Conservation (phyloP, 2,888 invertebrate species). For the Drosophila eohydei region DNA sequence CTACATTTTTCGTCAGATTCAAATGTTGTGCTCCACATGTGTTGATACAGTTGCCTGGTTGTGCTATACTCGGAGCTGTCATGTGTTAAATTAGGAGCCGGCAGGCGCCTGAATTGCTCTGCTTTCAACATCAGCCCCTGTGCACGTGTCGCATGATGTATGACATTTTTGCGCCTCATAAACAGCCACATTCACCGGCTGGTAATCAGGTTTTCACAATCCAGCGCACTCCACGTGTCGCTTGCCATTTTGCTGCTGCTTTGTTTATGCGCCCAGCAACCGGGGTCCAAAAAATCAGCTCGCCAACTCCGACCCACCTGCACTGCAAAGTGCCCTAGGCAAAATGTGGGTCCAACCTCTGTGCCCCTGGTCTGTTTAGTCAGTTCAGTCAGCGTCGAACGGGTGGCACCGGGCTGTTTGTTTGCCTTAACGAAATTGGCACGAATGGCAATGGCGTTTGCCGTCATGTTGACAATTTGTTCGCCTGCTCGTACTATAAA, state of each 20-base stretch:
- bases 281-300: slow-evolving; percentile 6
- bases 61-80: slow-evolving; percentile 27
- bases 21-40: slow-evolving; percentile 52
- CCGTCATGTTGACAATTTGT: slow-evolving; percentile 72
- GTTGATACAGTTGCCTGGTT: slow-evolving; percentile 43
- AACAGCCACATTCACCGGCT: slow-evolving; percentile 60
- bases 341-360: slow-evolving; percentile 6
- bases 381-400: slow-evolving; percentile 1
- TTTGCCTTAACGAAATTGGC: slow-evolving; percentile 73
- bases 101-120: slow-evolving; percentile 7
- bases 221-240: slow-evolving; percentile 38
- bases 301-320: neutral
- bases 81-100: slow-evolving; percentile 46
- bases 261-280: slow-evolving; percentile 56
- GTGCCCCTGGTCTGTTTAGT: slow-evolving; percentile 31
- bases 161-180: slow-evolving; percentile 79
- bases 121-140: neutral
- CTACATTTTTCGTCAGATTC: slow-evolving; percentile 49
- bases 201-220: slow-evolving; percentile 64
- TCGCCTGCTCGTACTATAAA: slow-evolving; percentile 44
- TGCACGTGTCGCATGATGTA: slow-evolving; percentile 70
- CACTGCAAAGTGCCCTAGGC: neutral
- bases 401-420: slow-evolving; percentile 45
- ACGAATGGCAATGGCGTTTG: slow-evolving; percentile 46
- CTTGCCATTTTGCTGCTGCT: slow-evolving; percentile 49